Evolutionary conservation across 2,888 invertebrate genomes (phyloP).

Genomic region (Euplagia quadripunctaria): DNA sequence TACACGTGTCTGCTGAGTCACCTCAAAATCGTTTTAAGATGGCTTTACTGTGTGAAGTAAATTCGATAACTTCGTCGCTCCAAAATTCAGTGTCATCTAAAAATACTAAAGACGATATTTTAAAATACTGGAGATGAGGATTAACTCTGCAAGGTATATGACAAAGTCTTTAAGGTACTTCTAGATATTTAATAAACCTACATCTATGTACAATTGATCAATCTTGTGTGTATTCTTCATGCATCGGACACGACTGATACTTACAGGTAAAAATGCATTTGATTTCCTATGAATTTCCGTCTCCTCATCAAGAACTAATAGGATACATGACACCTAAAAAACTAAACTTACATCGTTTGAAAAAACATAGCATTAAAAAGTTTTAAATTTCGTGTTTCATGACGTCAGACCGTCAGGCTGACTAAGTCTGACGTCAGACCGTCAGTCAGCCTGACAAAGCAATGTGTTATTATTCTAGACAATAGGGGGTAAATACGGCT

Average conservation of each 20-base stretch:
- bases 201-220: conserved; percentile 3
- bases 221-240: not conserved
- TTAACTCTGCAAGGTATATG: conserved; percentile 4
- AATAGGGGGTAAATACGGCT: too few relatives aligned
- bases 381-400: too few relatives aligned
- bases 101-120: not conserved
- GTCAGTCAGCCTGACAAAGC: too few relatives aligned
- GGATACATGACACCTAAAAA: not conserved
- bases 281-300: not conserved
- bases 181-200: conserved; percentile 8
- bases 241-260: not conserved
- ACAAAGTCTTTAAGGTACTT: not conserved
- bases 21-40: too few relatives aligned
- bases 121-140: not conserved
- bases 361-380: too few relatives aligned
- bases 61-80: not conserved
- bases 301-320: not conserved
- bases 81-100: conserved; percentile 11
- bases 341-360: too few relatives aligned
- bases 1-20: too few relatives aligned
- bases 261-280: not conserved
- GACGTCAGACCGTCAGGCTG: too few relatives aligned
- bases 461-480: too few relatives aligned
- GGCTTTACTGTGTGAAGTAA: not conserved
- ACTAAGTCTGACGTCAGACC: too few relatives aligned